A percentile compares a stretch with the other conserved stretches of the same genome.
These are phyloP conservation scores for Calephelis nemesis DNA, from an alignment of 1,140 invertebrate genomes.

Conservation along the genomic window DNA sequence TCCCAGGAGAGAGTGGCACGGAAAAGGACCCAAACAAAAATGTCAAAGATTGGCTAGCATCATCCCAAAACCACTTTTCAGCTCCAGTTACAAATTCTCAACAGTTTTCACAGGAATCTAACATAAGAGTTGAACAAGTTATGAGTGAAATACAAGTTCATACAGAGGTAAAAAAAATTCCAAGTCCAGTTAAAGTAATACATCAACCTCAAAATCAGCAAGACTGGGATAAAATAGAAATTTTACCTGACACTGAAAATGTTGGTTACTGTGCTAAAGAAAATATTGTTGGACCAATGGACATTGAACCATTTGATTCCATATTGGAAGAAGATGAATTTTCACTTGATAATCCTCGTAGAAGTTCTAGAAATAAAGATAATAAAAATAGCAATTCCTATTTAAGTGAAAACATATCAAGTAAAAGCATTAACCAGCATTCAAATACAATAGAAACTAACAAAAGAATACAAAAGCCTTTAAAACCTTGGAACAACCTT, in stretches of 20 bases:
- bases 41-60: slow-evolving; percentile 63
- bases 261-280: slow-evolving; percentile 41
- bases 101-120: slow-evolving; percentile 40
- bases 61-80: slow-evolving; percentile 65
- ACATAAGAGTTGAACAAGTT: slow-evolving; percentile 35
- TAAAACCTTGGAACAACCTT: slow-evolving; percentile 59
- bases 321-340: slow-evolving; percentile 45
- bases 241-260: slow-evolving; percentile 46
- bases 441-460: slow-evolving; percentile 37
- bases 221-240: slow-evolving; percentile 71
- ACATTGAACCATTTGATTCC: slow-evolving; percentile 47
- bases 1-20: slow-evolving; percentile 27
- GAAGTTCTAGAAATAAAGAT: slow-evolving; percentile 59
- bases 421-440: slow-evolving; percentile 41
- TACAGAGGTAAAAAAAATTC: slow-evolving; percentile 37
- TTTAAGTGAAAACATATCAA: slow-evolving; percentile 26
- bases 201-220: slow-evolving; percentile 45
- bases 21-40: slow-evolving; percentile 47
- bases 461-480: slow-evolving; percentile 34
- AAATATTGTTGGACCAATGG: slow-evolving; percentile 49
- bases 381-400: slow-evolving; percentile 30
- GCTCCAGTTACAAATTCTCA: slow-evolving; percentile 44
- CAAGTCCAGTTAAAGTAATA: slow-evolving; percentile 34
- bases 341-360: slow-evolving; percentile 49
- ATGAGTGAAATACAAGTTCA: slow-evolving; percentile 54